Conservation (phyloP, 2,888 invertebrate species). For the Pycnomerus fuliginosus region DNA sequence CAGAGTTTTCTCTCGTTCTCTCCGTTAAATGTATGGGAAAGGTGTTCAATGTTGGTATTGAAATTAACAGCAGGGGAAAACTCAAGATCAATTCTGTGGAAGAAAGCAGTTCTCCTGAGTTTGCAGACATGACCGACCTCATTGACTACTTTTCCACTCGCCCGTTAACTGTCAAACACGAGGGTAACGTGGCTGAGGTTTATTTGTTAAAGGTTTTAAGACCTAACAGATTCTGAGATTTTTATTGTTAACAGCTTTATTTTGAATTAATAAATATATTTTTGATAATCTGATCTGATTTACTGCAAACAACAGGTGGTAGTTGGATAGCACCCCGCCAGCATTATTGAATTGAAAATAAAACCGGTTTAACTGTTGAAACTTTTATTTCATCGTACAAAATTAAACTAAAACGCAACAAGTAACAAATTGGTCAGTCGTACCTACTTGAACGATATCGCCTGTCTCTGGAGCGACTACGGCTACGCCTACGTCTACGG, state of each 20-base stretch:
- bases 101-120: conserved; percentile 26
- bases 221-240: conserved; percentile 21
- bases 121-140: conserved; percentile 28
- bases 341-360: too few relatives aligned
- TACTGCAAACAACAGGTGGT: too few relatives aligned
- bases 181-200: conserved; percentile 19
- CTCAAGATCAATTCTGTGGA: conserved; percentile 25
- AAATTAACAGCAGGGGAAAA: conserved; percentile 22
- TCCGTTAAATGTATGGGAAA: conserved; percentile 27
- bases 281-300: too few relatives aligned
- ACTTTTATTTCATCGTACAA: too few relatives aligned
- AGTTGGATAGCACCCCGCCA: too few relatives aligned
- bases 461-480: conserved; percentile 6
- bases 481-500: too few relatives aligned
- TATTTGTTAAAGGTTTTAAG: conserved; percentile 26
- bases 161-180: conserved; percentile 24
- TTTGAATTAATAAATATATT: too few relatives aligned
- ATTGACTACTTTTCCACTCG: conserved; percentile 28
- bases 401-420: too few relatives aligned
- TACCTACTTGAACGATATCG: too few relatives aligned
- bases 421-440: too few relatives aligned
- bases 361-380: too few relatives aligned
- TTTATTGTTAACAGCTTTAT: too few relatives aligned
- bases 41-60: conserved; percentile 33
- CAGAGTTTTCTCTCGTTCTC: conserved; percentile 27